Base-by-base conservation (phyloP, 1,140 invertebrate genomes). In the Antheraea pernyi region DNA sequence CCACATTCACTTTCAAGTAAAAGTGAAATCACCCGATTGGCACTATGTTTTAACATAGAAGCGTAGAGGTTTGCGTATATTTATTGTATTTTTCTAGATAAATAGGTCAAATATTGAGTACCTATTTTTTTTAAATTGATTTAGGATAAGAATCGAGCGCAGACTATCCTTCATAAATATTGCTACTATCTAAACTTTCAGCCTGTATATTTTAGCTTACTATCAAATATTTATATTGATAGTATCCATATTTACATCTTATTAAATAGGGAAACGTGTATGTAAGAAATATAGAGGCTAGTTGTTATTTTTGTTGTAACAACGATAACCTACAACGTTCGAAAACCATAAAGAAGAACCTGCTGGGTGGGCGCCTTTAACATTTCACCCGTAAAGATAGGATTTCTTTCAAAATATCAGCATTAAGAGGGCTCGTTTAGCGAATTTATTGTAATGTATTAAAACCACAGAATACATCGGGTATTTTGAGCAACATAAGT, bases 391-490 rank as follows among this genome's bases (percentile, higher is more conserved):
- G 46, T 53, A 53, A 53, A 53, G 46, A 53, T 53, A 53, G 46
- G 46, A 53, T 53, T 53, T 53, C 46, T 53, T 53, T 53, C 46
- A 53, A 53, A 53, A 53, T 53, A 53, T 53, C 46, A 6, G 16
- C 46, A 16, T 53, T 53, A 53, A 53, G 46, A 53, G 46, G 46
- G 0, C 46, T 53, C 46, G 46, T 53, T 53, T 53, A 53, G 46
- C 46, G 13, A 53, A 53, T 53, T 53, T 53, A 53, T 53, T 53
- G 46, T 53, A 53, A 53, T 53, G 46, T 53, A n/a, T 53, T 53
- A 53, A 53, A 53, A 53, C 16, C 4, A 53, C 46, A 53, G 13
- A 53, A 53, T n/a, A n/a, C 46, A 16, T 53, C 16, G 46, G 46
- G 46, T 53, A 16, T 53, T 53, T 53, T 53, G 16, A 53, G 13